These are phyloP conservation scores for Hozukius guyotensis DNA, from an alignment of 2,797 vertebrate genomes.

Conservation along the genomic window DNA sequence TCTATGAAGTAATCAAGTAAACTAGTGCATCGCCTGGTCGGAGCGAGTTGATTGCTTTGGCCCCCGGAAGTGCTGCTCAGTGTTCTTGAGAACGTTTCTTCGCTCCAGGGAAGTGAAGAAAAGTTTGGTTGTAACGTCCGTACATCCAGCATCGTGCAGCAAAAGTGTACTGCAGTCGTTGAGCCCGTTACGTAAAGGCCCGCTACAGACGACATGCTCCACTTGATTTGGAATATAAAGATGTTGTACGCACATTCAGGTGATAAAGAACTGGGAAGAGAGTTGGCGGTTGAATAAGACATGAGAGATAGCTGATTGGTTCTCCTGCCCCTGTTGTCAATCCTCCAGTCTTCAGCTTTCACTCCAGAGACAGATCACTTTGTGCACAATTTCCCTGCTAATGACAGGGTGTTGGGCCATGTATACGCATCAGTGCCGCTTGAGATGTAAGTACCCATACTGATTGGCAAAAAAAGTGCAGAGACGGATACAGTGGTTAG, in stretches of 20 bases:
- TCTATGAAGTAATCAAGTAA: no score
- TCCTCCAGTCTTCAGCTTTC: conserved; percentile 38
- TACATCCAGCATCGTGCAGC: no score
- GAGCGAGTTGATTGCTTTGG: no score
- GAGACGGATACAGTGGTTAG: conserved; percentile 42
- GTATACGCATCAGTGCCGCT: conserved; percentile 44
- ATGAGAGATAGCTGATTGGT: conserved; percentile 27
- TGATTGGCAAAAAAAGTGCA: conserved; percentile 41
- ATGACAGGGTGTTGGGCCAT: conserved; percentile 56
- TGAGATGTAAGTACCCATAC: conserved; percentile 51
- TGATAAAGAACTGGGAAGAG: background rate
- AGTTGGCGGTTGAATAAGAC: background rate
- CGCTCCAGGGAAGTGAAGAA: no score
- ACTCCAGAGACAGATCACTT: conserved; percentile 58
- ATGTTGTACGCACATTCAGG: background rate
- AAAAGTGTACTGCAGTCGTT: no score
- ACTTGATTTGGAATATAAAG: background rate
- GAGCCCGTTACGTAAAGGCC: no score
- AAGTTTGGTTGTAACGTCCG: no score
- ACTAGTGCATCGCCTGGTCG: no score
- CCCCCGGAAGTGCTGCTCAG: no score
- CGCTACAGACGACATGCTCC: no score
- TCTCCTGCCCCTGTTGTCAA: conserved; percentile 46
- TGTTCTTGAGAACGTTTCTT: no score
- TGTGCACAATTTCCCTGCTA: conserved; percentile 69